These are phyloP conservation scores for Chaetorhynchus papuensis DNA, from an alignment of 2,113 vertebrate species.

Conservation along the genomic window DNA sequence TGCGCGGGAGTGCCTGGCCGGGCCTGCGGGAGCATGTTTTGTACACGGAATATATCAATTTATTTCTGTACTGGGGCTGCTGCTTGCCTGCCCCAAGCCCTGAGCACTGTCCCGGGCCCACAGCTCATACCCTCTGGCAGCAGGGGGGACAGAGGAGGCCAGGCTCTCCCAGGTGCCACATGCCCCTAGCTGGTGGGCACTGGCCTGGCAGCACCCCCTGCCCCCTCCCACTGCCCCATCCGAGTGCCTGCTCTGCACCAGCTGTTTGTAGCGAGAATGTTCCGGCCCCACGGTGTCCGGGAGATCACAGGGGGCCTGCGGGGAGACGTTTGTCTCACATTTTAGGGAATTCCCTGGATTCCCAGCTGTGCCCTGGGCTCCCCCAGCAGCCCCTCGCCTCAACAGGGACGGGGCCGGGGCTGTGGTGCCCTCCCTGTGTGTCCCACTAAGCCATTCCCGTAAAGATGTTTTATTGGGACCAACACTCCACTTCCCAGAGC, in stretches of 20 bases:
- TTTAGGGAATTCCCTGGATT: background rate
- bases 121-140: background rate
- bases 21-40: slow-evolving; percentile 1
- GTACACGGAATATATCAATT: background rate
- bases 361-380: background rate
- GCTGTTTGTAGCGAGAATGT: rapidly evolving
- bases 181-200: background rate
- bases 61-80: background rate
- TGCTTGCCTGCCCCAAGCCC: background rate
- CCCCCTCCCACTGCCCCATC: background rate
- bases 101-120: rapidly evolving
- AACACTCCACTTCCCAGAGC: no score
- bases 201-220: no score
- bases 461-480: background rate
- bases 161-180: rapidly evolving
- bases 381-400: rapidly evolving
- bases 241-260: background rate
- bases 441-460: no score
- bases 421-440: rapidly evolving
- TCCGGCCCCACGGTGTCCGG: rapidly evolving
- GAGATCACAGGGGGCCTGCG: rapidly evolving
- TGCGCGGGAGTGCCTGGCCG: background rate
- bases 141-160: rapidly evolving
- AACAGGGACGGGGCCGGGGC: background rate
- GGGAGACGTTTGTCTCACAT: rapidly evolving